Conservation (phyloP, 2,888 invertebrate genomes). For the Empis stercorea region DNA sequence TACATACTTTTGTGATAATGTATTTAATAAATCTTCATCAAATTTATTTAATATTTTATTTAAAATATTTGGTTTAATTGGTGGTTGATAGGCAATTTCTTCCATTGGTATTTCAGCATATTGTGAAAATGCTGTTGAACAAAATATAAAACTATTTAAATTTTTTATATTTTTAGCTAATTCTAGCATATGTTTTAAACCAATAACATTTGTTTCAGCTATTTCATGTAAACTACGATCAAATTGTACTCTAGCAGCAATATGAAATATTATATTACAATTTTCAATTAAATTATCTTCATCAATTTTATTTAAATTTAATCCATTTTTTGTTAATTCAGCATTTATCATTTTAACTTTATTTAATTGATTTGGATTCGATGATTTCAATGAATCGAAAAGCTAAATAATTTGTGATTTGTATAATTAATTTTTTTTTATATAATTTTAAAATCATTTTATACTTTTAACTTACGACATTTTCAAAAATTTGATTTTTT, state of each 20-base stretch:
- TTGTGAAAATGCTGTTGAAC: constrained; percentile 45
- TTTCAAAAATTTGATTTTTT: not conserved
- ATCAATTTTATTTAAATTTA: constrained; percentile 8
- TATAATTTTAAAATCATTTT: not conserved
- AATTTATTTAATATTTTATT: not conserved
- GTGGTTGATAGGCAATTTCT: not conserved
- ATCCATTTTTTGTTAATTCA: constrained; percentile 2
- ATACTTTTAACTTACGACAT: no score
- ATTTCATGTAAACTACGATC: constrained; percentile 38
- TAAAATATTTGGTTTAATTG: not conserved
- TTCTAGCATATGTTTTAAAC: constrained; percentile 11
- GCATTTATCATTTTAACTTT: constrained; percentile 11
- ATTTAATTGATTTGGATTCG: constrained; percentile 2
- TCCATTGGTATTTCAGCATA: constrained; percentile 30
- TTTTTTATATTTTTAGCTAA: constrained; percentile 10
- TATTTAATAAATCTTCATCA: not conserved
- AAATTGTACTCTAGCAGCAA: constrained; percentile 42
- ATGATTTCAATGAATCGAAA: not conserved
- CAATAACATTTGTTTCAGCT: constrained; percentile 13
- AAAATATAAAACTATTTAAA: constrained; percentile 35
- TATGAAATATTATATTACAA: constrained; percentile 40
- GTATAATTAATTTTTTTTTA: not conserved
- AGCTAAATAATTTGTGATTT: no score
- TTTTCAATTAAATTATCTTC: constrained; percentile 4
- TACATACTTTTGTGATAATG: not conserved